Base-by-base conservation (phyloP, 2,888 invertebrate genomes). In the Drosophila atripex region DNA sequence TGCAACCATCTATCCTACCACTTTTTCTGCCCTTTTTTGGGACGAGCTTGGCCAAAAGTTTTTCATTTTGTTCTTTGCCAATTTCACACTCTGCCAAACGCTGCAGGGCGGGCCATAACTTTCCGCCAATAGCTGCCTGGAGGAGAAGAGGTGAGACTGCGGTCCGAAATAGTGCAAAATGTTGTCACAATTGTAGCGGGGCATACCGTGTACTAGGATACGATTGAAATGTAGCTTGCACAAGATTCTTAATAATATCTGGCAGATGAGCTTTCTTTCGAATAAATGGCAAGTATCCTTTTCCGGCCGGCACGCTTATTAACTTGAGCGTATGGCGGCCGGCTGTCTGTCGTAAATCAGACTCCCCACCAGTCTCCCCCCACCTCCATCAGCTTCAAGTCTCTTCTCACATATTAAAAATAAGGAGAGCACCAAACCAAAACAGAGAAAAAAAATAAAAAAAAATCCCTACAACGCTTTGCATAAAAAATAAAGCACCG, bases 51-150 rank as follows among this genome's bases (percentile, higher is more conserved):
- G 75, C 57, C 69, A 73, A 87, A 78, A 82, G 77, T 84, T 79
- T 83, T 78, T 87, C 82, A 84, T 78, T 80, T 72, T 74, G 72
- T 82, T 71, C 82, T 69, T 82, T 83, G 88, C 88, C 88, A 83
- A 83, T 83, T 83, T 83, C 82, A 83, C 82, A 83, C 82, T 83
- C 82, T 83, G 88, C 83, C 82, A 83, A 87, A 85, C 82, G 82
- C 82, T 85, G 86, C 82, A 73, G 88, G 82, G 75, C 63, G 66
- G 64, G 73, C 77, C 60, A 85, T 83, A 83, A 87, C 63, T 87
- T 73, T 65, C 32, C 38, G 60, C 77, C 86, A 70, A 83, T 83
- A 73, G 75, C 65, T 58, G 9, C 78, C 63, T 56, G 47, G 63
- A 72, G 63, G 35, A 60, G 25, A 50, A 61, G 71, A 61, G 69